These are phyloP conservation scores for Berghia stephanieae DNA, from an alignment of 1,140 invertebrate species.

Conservation along the genomic window DNA sequence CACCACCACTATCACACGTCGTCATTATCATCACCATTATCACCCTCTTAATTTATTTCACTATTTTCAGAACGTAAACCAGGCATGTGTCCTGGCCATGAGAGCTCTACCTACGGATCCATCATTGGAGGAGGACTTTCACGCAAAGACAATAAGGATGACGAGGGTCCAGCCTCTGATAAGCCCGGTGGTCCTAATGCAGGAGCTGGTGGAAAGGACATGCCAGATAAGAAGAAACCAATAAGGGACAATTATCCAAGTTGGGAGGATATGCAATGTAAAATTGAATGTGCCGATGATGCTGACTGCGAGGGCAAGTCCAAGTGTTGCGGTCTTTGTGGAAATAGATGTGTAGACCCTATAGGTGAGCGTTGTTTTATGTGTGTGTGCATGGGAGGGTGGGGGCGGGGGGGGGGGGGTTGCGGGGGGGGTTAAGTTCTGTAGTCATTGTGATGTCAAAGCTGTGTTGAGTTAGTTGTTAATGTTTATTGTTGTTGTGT, in stretches of 20 bases:
- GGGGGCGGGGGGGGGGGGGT: no score
- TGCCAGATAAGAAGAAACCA: no score
- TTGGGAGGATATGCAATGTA: not conserved
- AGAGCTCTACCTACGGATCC: not conserved
- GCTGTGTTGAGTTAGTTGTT: no score
- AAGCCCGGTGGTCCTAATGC: no score
- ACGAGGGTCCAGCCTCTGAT: not conserved
- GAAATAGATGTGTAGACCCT: conserved; percentile 1
- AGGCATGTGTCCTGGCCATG: not conserved
- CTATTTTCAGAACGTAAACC: not conserved
- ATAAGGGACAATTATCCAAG: not conserved
- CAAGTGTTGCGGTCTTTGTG: not conserved
- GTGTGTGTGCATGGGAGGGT: no score
- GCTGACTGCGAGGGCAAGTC: not conserved
- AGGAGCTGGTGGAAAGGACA: no score
- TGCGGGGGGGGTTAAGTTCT: no score
- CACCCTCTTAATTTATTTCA: not conserved
- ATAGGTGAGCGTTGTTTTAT: not conserved
- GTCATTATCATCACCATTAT: no score
- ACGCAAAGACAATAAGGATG: not conserved
- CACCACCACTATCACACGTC: no score
- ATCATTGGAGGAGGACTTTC: not conserved
- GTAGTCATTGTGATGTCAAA: no score
- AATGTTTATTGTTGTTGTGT: no score
- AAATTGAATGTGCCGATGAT: not conserved